phyloP scores from a whole-genome alignment of 2,888 invertebrate species.

The Ctena decussata region DNA sequence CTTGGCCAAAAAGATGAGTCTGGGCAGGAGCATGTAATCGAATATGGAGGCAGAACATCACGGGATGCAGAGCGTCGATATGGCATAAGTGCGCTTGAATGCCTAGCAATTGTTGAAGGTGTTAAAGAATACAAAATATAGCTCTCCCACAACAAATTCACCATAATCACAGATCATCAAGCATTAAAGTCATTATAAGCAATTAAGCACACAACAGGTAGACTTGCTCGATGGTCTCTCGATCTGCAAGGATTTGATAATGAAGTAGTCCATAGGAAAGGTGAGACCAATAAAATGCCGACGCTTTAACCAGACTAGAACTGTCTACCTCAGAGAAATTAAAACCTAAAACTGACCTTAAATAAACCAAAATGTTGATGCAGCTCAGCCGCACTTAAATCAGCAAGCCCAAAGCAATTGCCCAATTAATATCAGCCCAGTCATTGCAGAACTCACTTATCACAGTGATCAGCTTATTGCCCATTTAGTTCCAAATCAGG shows the following conservation, averaged over 20 bases:
- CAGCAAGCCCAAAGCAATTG: too few relatives aligned
- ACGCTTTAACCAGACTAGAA: neutral
- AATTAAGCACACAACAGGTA: slow-evolving; percentile 41
- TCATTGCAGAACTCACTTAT: neutral
- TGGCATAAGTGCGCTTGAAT: slow-evolving; percentile 44
- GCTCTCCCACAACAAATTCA: slow-evolving; percentile 35
- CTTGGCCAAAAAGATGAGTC: slow-evolving; percentile 52
- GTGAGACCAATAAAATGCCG: neutral
- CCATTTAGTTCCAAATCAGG: neutral
- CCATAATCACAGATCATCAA: slow-evolving; percentile 52
- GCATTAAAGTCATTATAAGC: slow-evolving; percentile 41
- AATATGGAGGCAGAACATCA: slow-evolving; percentile 57
- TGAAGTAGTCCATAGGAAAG: neutral
- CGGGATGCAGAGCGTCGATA: slow-evolving; percentile 39
- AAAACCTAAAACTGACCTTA: too few relatives aligned
- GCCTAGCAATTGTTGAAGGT: slow-evolving; percentile 59
- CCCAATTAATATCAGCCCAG: too few relatives aligned
- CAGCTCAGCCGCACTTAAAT: too few relatives aligned
- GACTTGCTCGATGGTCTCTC: slow-evolving; percentile 34
- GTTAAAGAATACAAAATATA: slow-evolving; percentile 51
- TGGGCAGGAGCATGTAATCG: slow-evolving; percentile 47
- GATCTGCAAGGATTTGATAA: neutral
- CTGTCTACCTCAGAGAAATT: neutral
- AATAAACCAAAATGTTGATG: too few relatives aligned
- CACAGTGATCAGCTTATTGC: too few relatives aligned